Evolutionary conservation across 1,140 invertebrate species (phyloP).

Genomic region (Drosophila neocordata): DNA sequence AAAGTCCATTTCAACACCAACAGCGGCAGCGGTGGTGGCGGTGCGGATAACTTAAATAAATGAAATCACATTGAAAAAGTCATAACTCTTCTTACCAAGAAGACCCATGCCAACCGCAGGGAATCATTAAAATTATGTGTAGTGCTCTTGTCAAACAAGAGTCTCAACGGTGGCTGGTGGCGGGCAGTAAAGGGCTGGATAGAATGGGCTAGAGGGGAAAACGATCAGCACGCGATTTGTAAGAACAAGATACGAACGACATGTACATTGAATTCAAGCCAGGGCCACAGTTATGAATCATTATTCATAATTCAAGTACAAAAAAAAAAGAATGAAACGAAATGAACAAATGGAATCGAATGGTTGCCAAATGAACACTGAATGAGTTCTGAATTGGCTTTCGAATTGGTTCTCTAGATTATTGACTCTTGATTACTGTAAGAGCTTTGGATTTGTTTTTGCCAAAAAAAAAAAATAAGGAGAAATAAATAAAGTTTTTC

Average conservation of each 20-base stretch:
- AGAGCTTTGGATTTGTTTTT: conserved; percentile 52
- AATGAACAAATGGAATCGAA: conserved; percentile 13
- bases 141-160: conserved; percentile 74
- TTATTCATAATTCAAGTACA: conserved; percentile 60
- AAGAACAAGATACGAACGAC: conserved; percentile 77
- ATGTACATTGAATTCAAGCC: conserved; percentile 70
- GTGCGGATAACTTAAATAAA: conserved; percentile 55
- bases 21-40: conserved; percentile 47
- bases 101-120: conserved; percentile 47
- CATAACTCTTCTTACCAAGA: conserved; percentile 70
- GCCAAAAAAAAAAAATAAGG: conserved; percentile 34
- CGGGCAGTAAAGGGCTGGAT: conserved; percentile 19
- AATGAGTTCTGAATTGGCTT: neutral
- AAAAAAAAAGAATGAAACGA: conserved; percentile 23
- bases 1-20: conserved; percentile 78
- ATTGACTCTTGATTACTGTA: conserved; percentile 70
- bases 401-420: conserved; percentile 14
- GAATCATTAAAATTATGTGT: conserved; percentile 78
- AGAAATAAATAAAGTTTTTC: too few species aligned
- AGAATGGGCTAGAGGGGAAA: conserved; percentile 18
- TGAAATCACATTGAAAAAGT: conserved; percentile 77
- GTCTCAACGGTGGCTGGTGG: conserved; percentile 9
- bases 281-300: conserved; percentile 68
- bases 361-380: neutral
- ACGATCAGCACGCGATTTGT: conserved; percentile 79